phyloP scores from a whole-genome alignment of 1,140 invertebrate genomes.

The Hyles vespertilio region DNA sequence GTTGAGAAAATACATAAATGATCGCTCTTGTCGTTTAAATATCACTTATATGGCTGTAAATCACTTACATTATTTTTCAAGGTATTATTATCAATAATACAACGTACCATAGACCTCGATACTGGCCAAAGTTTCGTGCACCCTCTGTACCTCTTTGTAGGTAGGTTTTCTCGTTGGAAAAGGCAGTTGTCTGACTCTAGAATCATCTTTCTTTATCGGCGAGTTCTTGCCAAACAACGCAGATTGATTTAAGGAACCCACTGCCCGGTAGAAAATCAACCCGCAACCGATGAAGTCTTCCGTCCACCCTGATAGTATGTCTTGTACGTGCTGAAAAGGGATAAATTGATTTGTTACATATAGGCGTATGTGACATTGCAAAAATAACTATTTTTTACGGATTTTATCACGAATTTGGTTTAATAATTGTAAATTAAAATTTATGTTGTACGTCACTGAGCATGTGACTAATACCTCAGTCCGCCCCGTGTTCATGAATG shows the following conservation, averaged over 20 bases:
- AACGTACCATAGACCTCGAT: conserved; percentile 84
- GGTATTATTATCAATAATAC: no score
- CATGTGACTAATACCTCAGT: no score
- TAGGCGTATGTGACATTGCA: no score
- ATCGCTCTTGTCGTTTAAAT: not conserved
- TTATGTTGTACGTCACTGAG: no score
- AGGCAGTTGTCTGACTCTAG: conserved; percentile 83
- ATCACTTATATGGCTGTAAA: not conserved
- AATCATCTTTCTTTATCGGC: conserved; percentile 81
- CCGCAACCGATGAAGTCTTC: conserved; percentile 81
- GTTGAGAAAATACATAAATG: not conserved
- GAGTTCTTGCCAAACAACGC: conserved; percentile 86
- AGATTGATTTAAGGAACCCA: conserved; percentile 82
- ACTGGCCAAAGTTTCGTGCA: conserved; percentile 83
- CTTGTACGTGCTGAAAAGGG: conserved; percentile 84
- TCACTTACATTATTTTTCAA: not conserved
- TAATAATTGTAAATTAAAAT: no score
- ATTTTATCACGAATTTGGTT: no score
- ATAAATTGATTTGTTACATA: not conserved
- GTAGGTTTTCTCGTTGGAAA: conserved; percentile 90
- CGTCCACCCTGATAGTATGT: conserved; percentile 83
- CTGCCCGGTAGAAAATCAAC: conserved; percentile 87
- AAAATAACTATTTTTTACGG: no score
- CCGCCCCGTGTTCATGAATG: no score
- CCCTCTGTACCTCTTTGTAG: conserved; percentile 87